phyloP scores from a whole-genome alignment of 2,113 vertebrate genomes.

The Scophthalmus maximus region DNA sequence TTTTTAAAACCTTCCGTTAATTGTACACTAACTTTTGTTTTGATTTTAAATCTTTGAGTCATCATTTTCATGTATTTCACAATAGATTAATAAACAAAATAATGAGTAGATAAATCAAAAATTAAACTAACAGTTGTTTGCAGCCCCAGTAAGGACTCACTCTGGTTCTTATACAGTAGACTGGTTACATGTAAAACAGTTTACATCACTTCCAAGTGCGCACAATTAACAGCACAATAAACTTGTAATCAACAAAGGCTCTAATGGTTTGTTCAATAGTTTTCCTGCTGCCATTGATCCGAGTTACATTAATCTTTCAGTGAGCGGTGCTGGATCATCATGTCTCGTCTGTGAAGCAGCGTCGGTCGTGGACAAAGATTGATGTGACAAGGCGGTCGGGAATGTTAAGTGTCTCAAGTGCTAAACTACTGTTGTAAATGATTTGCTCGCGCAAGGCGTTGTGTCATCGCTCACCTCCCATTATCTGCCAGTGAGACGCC shows the following conservation, averaged over 20 bases:
- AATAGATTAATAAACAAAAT: too few species aligned
- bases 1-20: too few species aligned
- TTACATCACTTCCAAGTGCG: constrained; percentile 8
- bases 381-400: constrained; percentile 56
- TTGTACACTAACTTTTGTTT: too few species aligned
- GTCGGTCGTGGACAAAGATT: constrained; percentile 25
- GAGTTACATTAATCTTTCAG: constrained; percentile 57
- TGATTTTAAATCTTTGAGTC: too few species aligned
- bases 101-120: too few species aligned
- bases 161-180: too few species aligned
- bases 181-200: too few species aligned
- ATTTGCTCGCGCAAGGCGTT: constrained; percentile 56
- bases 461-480: constrained; percentile 9
- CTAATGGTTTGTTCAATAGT: constrained; percentile 61
- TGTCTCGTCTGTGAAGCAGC: constrained; percentile 11
- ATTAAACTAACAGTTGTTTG: not conserved
- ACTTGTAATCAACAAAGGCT: constrained; percentile 42
- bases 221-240: constrained; percentile 47
- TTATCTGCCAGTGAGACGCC: constrained; percentile 26
- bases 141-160: not conserved
- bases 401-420: constrained; percentile 61
- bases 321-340: constrained; percentile 22
- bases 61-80: not conserved
- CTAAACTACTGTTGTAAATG: constrained; percentile 57
- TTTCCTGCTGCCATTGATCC: constrained; percentile 55